Percentiles rank a stretch among this genome's conserved stretches.
phyloP scores from a whole-genome alignment of 2,888 invertebrate species.

The Dioctria rufipes region DNA sequence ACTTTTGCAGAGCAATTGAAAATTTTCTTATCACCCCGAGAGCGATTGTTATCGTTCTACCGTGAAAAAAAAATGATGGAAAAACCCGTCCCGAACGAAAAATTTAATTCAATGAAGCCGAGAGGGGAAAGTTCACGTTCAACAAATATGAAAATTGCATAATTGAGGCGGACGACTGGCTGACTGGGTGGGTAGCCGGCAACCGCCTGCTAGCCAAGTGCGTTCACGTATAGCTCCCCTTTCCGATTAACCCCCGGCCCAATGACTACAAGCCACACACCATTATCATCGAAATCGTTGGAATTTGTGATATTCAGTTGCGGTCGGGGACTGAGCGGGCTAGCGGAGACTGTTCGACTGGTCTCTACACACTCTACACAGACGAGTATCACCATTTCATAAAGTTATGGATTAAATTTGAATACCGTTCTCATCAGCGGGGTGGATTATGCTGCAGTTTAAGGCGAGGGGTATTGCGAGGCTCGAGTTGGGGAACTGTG shows the following conservation, averaged over 20 bases:
- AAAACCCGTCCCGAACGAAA: constrained; percentile 5
- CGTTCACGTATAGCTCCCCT: not conserved
- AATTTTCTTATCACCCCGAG: constrained; percentile 19
- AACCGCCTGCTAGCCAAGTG: not conserved
- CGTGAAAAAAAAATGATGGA: constrained; percentile 15
- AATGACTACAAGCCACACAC: not conserved
- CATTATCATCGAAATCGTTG: not conserved
- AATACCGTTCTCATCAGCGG: too few species aligned
- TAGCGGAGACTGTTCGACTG: too few species aligned
- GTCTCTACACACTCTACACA: too few species aligned
- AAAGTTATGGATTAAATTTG: too few species aligned
- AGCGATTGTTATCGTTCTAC: not conserved
- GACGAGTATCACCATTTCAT: too few species aligned
- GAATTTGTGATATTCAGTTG: constrained; percentile 2
- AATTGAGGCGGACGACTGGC: constrained; percentile 28
- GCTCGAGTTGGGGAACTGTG: not conserved
- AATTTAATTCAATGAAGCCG: constrained; percentile 19
- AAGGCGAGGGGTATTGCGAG: too few species aligned
- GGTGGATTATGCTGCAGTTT: too few species aligned
- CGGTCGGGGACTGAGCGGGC: not conserved
- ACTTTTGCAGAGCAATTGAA: not conserved
- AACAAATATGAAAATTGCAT: constrained; percentile 36
- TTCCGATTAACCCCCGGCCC: not conserved
- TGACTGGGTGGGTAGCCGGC: not conserved
- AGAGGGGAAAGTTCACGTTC: constrained; percentile 33